phyloP scores from a whole-genome alignment of 2,797 vertebrate species.

The Molothrus aeneus region DNA sequence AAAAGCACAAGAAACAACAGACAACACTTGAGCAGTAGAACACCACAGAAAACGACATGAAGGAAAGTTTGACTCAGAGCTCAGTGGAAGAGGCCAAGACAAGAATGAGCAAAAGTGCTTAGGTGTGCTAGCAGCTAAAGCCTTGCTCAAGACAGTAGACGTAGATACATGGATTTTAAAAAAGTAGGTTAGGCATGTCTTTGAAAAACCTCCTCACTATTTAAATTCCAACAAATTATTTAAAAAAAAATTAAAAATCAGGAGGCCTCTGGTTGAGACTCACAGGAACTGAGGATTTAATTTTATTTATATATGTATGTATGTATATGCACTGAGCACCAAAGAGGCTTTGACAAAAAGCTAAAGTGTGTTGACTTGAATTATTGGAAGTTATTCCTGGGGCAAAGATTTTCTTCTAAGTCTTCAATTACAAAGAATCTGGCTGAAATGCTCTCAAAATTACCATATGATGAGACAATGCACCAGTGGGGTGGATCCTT shows the following conservation, averaged over 20 bases:
- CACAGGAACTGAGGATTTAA: background rate
- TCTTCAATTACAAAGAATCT: background rate
- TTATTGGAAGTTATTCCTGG: background rate
- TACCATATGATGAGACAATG: background rate
- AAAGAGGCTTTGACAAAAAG: background rate
- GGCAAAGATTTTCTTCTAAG: background rate
- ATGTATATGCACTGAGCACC: background rate
- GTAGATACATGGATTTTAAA: background rate
- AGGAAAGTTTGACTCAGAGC: background rate
- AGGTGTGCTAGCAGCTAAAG: background rate
- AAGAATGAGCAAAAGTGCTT: background rate
- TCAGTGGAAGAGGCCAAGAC: background rate
- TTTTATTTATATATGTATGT: background rate
- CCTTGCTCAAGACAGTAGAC: background rate
- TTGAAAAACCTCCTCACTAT: background rate
- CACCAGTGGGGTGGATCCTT: background rate
- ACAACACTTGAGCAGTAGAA: background rate
- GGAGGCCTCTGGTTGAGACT: background rate
- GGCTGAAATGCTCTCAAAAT: background rate
- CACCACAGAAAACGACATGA: background rate
- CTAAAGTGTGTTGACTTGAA: background rate
- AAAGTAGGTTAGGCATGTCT: background rate
- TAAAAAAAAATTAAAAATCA: background rate
- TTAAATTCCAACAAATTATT: background rate
- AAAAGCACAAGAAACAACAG: background rate